Percentiles rank a stretch among this genome's conserved stretches.
Evolutionary conservation across 1,140 invertebrate species (phyloP).

Genomic region (Bombus sylvicola): DNA sequence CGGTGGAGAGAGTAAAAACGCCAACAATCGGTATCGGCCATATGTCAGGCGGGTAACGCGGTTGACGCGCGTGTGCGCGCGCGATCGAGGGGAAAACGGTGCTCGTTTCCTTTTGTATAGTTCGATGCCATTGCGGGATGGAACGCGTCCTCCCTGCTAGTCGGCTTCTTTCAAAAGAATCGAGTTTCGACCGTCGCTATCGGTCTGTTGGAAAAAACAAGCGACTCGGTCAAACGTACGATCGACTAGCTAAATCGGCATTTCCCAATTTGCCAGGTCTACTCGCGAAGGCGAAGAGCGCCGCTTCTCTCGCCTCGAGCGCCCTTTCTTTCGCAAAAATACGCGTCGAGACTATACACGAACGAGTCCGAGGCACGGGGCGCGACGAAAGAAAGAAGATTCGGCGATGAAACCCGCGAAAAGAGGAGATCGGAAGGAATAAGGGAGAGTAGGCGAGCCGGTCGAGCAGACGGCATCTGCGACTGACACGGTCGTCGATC

Average conservation of each 20-base stretch:
- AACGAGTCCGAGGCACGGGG: no score
- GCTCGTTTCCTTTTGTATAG: constrained; percentile 50
- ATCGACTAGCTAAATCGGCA: background rate
- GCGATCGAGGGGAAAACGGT: constrained; percentile 74
- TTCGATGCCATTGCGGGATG: constrained; percentile 19
- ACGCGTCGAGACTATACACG: no score
- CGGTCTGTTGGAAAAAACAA: background rate
- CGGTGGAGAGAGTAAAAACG: constrained; percentile 73
- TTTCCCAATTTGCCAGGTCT: background rate
- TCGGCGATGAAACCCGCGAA: background rate
- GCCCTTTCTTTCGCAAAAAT: fast-evolving
- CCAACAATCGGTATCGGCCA: constrained; percentile 75
- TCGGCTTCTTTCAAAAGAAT: constrained; percentile 24
- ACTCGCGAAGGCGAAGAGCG: no score
- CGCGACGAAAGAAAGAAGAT: no score
- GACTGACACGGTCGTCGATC: constrained; percentile 59
- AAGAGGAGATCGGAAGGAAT: background rate
- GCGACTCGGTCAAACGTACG: background rate
- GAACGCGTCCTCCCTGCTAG: constrained; percentile 32
- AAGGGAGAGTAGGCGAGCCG: constrained; percentile 7
- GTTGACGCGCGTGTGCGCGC: constrained; percentile 65
- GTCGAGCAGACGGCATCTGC: constrained; percentile 51
- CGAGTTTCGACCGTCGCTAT: background rate
- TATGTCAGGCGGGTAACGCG: constrained; percentile 73
- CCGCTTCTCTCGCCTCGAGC: no score